Percentiles rank a stretch among this genome's conserved stretches.
phyloP scores from a whole-genome alignment of 2,113 vertebrate species.

The Chelonoidis abingdonii region DNA sequence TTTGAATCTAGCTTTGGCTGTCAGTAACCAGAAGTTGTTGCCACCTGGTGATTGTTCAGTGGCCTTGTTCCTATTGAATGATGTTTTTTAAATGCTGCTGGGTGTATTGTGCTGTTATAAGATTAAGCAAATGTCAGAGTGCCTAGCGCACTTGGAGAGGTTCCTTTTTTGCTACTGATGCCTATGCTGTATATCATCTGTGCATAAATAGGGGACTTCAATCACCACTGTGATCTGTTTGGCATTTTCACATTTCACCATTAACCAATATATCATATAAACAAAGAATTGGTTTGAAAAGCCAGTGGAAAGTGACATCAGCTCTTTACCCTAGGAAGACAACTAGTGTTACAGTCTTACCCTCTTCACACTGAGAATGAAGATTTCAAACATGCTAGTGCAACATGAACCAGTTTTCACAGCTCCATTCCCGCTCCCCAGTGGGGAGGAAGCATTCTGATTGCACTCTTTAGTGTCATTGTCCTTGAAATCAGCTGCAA shows the following conservation, averaged over 20 bases:
- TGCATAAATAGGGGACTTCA: neutral
- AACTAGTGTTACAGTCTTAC: fast-evolving
- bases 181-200: neutral
- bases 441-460: neutral
- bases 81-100: neutral
- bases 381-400: fast-evolving
- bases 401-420: neutral
- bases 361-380: fast-evolving
- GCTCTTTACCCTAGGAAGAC: neutral
- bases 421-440: fast-evolving
- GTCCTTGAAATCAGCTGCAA: neutral
- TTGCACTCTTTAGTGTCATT: fast-evolving
- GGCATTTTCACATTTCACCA: neutral
- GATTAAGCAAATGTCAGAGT: neutral
- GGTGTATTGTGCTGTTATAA: neutral
- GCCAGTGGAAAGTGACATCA: fast-evolving
- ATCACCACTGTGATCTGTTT: fast-evolving
- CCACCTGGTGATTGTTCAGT: neutral
- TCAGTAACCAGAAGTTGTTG: neutral
- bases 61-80: neutral
- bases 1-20: neutral
- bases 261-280: neutral
- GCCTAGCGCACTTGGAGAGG: neutral
- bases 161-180: neutral
- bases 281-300: fast-evolving